phyloP scores from a whole-genome alignment of 2,113 vertebrate species.

The Turnix velox region DNA sequence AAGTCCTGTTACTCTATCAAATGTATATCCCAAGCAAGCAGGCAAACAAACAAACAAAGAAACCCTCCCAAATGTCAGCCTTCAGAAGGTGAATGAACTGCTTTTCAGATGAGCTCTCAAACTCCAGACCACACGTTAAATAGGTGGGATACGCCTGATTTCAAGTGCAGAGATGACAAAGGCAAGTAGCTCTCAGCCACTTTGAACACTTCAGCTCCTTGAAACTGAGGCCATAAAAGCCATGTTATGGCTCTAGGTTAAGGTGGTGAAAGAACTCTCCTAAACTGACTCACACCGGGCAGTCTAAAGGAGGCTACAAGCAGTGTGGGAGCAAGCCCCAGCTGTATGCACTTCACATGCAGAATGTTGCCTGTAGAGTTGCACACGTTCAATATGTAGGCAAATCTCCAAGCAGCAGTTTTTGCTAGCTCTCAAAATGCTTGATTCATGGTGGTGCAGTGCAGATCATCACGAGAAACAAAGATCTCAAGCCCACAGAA shows the following conservation, averaged over 20 bases:
- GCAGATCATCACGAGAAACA: background rate
- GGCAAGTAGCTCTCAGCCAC: background rate
- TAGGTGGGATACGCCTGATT: background rate
- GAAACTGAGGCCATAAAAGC: background rate
- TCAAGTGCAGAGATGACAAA: background rate
- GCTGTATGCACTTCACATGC: background rate
- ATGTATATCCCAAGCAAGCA: background rate
- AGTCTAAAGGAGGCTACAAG: background rate
- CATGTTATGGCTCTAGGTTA: background rate
- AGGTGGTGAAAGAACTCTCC: background rate
- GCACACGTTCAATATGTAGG: background rate
- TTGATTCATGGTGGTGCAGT: background rate
- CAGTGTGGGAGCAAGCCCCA: background rate
- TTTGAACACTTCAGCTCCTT: background rate
- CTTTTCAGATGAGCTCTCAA: background rate
- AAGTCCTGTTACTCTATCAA: background rate
- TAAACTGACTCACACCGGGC: background rate
- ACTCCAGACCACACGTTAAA: background rate
- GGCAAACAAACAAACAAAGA: background rate
- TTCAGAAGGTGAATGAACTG: background rate
- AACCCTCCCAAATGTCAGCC: background rate
- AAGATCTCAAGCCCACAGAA: background rate
- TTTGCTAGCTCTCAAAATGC: background rate
- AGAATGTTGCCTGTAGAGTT: accelerated
- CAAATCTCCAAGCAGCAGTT: background rate